These are phyloP conservation scores for Paracanthobrama guichenoti DNA, from an alignment of 2,113 vertebrate species.

Conservation along the genomic window DNA sequence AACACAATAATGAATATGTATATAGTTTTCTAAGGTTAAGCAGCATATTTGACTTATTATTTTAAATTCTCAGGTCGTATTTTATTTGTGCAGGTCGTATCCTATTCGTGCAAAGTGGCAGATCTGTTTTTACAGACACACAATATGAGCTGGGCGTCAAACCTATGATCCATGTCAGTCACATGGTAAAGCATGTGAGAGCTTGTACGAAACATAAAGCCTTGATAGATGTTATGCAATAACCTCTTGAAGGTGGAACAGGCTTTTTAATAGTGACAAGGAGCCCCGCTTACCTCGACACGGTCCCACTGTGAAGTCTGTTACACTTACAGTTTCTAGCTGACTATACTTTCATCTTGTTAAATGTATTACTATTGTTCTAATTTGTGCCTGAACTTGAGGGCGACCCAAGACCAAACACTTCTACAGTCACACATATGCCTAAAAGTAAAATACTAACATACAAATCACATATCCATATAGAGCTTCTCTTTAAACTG, in stretches of 20 bases:
- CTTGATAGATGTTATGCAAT: conserved; percentile 20
- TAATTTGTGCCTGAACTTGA: neutral
- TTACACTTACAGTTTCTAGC: neutral
- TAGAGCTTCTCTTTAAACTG: neutral
- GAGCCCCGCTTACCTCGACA: neutral
- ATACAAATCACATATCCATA: neutral
- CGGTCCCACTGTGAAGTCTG: neutral
- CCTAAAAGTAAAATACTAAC: neutral
- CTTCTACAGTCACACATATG: neutral
- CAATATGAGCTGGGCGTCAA: neutral
- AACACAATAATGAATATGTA: too few relatives aligned
- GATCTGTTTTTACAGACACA: conserved; percentile 13
- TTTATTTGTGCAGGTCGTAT: neutral
- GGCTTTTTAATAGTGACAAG: neutral
- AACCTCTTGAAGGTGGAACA: neutral
- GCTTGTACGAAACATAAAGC: conserved; percentile 5
- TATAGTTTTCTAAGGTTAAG: neutral
- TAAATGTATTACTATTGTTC: neutral
- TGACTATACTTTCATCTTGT: neutral
- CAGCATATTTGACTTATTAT: too few relatives aligned
- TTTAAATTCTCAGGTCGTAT: neutral
- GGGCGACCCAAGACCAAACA: neutral
- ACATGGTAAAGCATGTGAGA: conserved; percentile 25
- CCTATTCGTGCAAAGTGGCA: neutral
- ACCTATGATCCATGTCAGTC: conserved; percentile 14